Base-by-base conservation (phyloP, 2,113 vertebrate species). In the Rhinichthys klamathensis region DNA sequence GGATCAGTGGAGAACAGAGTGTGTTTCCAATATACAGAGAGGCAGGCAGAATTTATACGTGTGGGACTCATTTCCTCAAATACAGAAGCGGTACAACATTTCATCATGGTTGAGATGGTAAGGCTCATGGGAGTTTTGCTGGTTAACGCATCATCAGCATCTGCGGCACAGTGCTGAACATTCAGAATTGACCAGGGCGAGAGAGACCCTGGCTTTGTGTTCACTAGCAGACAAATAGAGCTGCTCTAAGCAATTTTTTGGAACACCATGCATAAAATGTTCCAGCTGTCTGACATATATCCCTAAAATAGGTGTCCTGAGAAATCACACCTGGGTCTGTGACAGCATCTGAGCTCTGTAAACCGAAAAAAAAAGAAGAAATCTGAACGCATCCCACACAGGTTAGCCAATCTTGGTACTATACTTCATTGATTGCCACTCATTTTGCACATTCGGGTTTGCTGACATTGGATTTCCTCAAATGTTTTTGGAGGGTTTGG, bases 301-400 rank as follows among this genome's bases (percentile, higher is more conserved):
- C 70, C 25, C 72, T 49, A 46, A 74, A 72, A 74, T 74, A 49
- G 38, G 41, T 27, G n/a, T 74, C 72, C 41, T 74, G 72, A 72
- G 69, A 72, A 41, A 72, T 41, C 69, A 41, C 69, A 72, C 35
- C 69, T 41, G 35, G 21, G 41, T 23, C 67, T 41, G 21, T 72
- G 69, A 72, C 21, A 41, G 69, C 69, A 41, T 21, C 32, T 35
- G 32, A 38, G 16, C 30, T 38, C 32, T 38, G 32, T 69, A 21
- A 69, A 69, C 32, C 35, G 16, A 10, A 21, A 21, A 69, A 30
- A 15, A 69, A 69, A 69, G 0, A 3, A 18, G 0, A 35, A 69
- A 11, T 35, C 7, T 21, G 67, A 69, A 18, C 6, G 32, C 65
- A 38, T 70, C 32, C 21, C 67, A 9, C 32, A 38, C 18, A 38